phyloP scores from a whole-genome alignment of 2,797 vertebrate species.

The Sebastes elongatus region DNA sequence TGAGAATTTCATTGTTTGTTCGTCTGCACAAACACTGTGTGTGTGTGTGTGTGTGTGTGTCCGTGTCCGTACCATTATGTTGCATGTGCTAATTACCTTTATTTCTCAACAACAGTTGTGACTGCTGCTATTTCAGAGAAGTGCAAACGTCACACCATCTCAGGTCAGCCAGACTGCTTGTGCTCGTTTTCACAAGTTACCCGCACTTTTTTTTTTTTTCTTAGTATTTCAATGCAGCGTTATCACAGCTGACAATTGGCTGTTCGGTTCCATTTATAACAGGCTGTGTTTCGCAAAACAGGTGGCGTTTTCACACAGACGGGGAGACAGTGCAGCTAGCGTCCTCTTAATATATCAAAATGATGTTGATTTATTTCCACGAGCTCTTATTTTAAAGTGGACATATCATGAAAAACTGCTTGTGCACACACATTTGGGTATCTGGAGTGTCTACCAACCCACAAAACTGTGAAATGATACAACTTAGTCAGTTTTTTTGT shows the following conservation, averaged over 20 bases:
- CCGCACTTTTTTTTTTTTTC: background rate
- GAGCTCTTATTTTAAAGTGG: background rate
- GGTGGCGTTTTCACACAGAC: constrained; percentile 35
- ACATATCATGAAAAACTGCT: background rate
- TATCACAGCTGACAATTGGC: constrained; percentile 19
- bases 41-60: background rate
- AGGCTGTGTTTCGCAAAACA: constrained; percentile 13
- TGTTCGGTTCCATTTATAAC: constrained; percentile 28
- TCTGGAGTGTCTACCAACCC: background rate
- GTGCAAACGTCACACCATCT: constrained; percentile 57
- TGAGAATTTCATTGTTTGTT: background rate
- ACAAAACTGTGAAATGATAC: background rate
- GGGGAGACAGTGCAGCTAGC: background rate
- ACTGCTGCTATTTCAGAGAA: constrained; percentile 60
- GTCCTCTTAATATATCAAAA: background rate
- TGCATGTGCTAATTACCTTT: constrained; percentile 48
- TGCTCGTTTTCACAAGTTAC: constrained; percentile 42
- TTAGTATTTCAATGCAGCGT: background rate
- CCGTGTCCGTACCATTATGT: background rate
- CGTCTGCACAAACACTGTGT: background rate
- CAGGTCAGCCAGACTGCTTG: constrained; percentile 27
- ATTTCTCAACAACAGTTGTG: constrained; percentile 42
- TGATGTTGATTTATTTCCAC: background rate
- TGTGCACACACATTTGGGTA: background rate
- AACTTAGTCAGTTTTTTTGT: background rate